phyloP scores from a whole-genome alignment of 2,888 invertebrate genomes.

The Drosophila formosana region DNA sequence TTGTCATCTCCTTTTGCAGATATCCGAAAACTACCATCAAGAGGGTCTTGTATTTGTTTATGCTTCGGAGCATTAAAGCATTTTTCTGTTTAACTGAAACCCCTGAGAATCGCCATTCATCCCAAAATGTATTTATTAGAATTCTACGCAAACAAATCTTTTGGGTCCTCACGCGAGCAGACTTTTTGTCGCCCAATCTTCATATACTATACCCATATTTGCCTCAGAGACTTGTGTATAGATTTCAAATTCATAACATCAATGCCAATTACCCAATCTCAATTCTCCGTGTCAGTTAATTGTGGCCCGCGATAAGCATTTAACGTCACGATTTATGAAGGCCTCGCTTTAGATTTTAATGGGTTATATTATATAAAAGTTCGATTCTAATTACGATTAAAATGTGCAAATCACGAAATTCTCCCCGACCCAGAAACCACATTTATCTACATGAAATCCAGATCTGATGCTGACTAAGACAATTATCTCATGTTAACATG shows the following conservation, averaged over 20 bases:
- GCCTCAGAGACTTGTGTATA: not conserved
- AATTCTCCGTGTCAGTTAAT: constrained; percentile 17
- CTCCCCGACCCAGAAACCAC: not conserved
- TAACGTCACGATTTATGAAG: constrained; percentile 13
- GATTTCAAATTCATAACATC: not conserved
- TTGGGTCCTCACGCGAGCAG: constrained; percentile 17
- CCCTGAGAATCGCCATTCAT: constrained; percentile 18
- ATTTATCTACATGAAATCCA: constrained; percentile 1
- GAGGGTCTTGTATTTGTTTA: constrained; percentile 38
- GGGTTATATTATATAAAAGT: constrained; percentile 6
- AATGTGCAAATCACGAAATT: constrained; percentile 9
- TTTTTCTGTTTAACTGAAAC: constrained; percentile 35
- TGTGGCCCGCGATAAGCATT: constrained; percentile 18
- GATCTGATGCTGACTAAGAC: not conserved
- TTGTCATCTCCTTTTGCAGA: constrained; percentile 32
- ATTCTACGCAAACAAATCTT: constrained; percentile 9
- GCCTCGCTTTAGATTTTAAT: constrained; percentile 20
- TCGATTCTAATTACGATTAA: not conserved
- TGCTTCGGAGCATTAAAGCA: constrained; percentile 53
- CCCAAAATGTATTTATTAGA: constrained; percentile 8
- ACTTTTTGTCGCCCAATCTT: constrained; percentile 30
- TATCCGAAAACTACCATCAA: constrained; percentile 15
- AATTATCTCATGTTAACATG: constrained; percentile 23
- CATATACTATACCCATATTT: not conserved
- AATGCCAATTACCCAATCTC: constrained; percentile 12